Evolutionary conservation across 2,113 vertebrate species (phyloP), one percentile per base, ranked within the genome.

Genomic region (Desmodus rotundus): DNA sequence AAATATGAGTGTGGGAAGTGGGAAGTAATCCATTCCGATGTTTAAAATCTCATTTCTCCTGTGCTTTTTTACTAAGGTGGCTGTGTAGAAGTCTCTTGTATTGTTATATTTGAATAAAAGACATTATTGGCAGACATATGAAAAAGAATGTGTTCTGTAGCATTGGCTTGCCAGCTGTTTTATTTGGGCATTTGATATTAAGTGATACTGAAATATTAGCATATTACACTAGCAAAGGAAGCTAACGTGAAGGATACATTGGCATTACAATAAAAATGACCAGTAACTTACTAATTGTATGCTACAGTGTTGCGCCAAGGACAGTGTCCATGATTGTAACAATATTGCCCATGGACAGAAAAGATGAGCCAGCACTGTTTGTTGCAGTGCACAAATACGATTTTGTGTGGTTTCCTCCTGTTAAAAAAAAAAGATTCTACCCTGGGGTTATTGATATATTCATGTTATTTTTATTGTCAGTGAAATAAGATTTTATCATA

Each of bases 371-470:
- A 91, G 83, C 86, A 72, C 92, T 98, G 90, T 98, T 98, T 97
- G 97, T 98, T 98, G 98, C 97, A 74, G 52, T 97, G 93, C 87
- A 86, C 93, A 98, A 98, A 98, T 97, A 96, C 84, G 78, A 97
- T 96, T 97, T 97, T 87, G 96, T 97, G 68, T 93, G 91, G 73
- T 95, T 97, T 96, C 89, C 78, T 97, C 80, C 67, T 96, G 95
- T 94, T 94, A 93, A 95, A 89, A 89, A 93, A 93, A 95, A 89
- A 89, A 93, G 28, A 77, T 96, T 96, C 96, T 96, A 95, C 95
- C 93, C 94, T 94, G 36, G 2, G 89, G 91, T 96, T 95, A 96
- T 90, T 96, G 96, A 96, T 97, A 88, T 87, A 93, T 93, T 93
- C 54, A 2, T 90, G 91, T 78, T 96, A 93, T 94, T 97, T 97